phyloP scores from a whole-genome alignment of 2,888 invertebrate species.

The Polyommatus icarus region DNA sequence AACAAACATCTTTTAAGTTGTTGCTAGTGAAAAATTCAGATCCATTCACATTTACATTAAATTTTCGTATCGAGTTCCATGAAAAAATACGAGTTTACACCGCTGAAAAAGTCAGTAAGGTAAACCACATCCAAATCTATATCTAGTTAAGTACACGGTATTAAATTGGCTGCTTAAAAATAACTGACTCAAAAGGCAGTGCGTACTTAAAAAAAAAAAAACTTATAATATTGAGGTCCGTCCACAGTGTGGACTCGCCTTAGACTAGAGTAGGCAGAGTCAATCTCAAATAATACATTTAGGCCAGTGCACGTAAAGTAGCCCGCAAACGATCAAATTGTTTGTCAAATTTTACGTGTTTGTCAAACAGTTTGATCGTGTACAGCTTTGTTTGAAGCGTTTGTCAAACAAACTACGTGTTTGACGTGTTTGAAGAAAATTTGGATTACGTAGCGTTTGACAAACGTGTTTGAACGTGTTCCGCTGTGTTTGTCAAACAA shows the following conservation, averaged over 20 bases:
- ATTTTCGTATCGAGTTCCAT: constrained; percentile 47
- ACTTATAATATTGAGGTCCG: constrained; percentile 57
- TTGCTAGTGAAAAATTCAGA: constrained; percentile 69
- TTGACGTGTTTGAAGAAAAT: too few relatives aligned
- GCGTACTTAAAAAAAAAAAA: constrained; percentile 49
- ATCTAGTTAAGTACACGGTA: constrained; percentile 33
- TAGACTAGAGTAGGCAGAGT: constrained; percentile 56
- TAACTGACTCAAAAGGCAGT: constrained; percentile 56
- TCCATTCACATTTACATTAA: constrained; percentile 61
- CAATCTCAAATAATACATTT: constrained; percentile 53
- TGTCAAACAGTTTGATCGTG: too few relatives aligned
- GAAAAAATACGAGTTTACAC: constrained; percentile 54
- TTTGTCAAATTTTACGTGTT: too few relatives aligned
- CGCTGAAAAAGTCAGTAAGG: constrained; percentile 42
- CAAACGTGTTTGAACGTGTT: too few relatives aligned
- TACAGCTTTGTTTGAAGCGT: too few relatives aligned
- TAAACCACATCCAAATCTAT: constrained; percentile 50
- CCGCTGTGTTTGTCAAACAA: too few relatives aligned
- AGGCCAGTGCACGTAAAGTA: constrained; percentile 1
- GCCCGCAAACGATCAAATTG: too few relatives aligned
- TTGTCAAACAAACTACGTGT: too few relatives aligned
- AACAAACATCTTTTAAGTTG: constrained; percentile 73
- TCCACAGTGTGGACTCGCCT: constrained; percentile 44
- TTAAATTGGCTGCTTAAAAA: constrained; percentile 44
- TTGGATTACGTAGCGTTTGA: too few relatives aligned